Base-by-base conservation (phyloP, 1,140 invertebrate species). In the Zaprionus nigranus region DNA sequence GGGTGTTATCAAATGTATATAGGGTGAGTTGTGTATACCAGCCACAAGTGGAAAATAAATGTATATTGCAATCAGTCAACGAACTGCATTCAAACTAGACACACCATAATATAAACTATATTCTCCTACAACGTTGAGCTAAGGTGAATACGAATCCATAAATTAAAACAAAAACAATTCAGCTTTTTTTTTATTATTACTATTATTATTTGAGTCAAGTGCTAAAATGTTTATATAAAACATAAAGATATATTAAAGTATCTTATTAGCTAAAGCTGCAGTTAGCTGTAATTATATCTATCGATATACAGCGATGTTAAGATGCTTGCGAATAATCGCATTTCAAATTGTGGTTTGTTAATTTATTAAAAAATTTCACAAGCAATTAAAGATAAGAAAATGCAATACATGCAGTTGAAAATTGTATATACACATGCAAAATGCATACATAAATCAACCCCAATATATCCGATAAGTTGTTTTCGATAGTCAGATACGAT, bases 391-490 rank as follows among this genome's bases (percentile, higher is more conserved):
- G 40, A 46, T 46, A 46, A 46, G 40, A 46, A 46, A 46, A 46
- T 46, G 40, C 40, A 46, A 43, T 46, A 46, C 40, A 46, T 46
- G n/a, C 6, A 46, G 9, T 3, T 17, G n/a, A 46, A 46, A 46
- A 20, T 46, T 17, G 0, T 46, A 46, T 11, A 46, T 17, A 46
- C 40, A 46, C 40, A 46, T 46, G 3, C 17, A 46, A 46, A 46
- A 46, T 46, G 40, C 40, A 46, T 46, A 46, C 40, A 46, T 9
- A 46, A 46, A 17, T 17, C 40, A 46, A 46, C 40, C 40, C 40
- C 24, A 28, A 30, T 17, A 20, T 54, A 75, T 30, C 63, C 66
- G 72, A 75, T 75, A 34, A 38, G 9, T 17, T 2, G 1, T 5
- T 22, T 22, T 28, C 30, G 40, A 36, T 40, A 51, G 17, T 9